Conservation (phyloP, 2,888 invertebrate genomes). For the Escarpia spicata region DNA sequence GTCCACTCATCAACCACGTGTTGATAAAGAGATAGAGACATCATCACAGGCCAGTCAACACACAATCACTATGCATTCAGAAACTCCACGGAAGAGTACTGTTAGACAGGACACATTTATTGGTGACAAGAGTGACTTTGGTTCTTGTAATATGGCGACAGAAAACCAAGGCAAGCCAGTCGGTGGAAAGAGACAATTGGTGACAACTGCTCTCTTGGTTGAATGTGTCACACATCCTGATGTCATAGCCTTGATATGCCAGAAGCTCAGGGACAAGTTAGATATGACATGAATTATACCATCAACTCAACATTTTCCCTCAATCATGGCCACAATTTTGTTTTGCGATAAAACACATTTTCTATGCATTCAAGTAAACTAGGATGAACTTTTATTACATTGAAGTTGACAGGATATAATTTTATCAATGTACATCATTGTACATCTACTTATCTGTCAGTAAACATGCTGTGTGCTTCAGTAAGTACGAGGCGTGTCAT, state of each 20-base stretch:
- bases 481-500: neutral
- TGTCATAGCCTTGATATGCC: neutral
- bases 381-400: neutral
- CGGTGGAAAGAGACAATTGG: neutral
- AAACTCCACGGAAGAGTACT: neutral
- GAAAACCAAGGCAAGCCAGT: neutral
- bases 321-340: neutral
- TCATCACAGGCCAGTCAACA: neutral
- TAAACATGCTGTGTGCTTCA: neutral
- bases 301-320: neutral
- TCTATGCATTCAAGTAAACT: too few relatives aligned
- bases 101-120: neutral
- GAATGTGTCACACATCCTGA: neutral
- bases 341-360: too few relatives aligned
- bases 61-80: neutral
- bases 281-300: conserved; percentile 10
- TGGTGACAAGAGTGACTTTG: neutral
- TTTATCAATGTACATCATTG: neutral
- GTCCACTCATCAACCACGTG: neutral
- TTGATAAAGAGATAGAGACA: neutral
- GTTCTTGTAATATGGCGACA: neutral
- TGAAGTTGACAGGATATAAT: neutral
- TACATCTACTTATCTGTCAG: neutral
- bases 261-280: neutral
- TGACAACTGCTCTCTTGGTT: neutral